Evolutionary conservation across 2,113 vertebrate genomes (phyloP).

Genomic region (Cyphomyrus discorhynchus): DNA sequence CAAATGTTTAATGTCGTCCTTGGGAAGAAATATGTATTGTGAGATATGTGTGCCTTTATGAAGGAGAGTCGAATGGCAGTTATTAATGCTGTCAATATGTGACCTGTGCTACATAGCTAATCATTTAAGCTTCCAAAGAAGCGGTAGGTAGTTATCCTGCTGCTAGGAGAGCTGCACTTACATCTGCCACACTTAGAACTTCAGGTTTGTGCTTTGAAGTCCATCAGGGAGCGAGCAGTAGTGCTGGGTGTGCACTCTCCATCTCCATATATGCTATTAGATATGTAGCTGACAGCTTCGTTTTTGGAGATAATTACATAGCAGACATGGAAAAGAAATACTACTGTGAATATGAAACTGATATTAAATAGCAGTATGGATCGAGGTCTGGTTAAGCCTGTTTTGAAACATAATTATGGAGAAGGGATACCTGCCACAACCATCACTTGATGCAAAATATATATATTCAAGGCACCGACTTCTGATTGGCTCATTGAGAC

Average conservation of each 20-base stretch:
- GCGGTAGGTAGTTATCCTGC: not conserved
- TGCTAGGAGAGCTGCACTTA: slow-evolving; percentile 1
- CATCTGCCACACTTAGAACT: not conserved
- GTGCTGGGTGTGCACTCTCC: not conserved
- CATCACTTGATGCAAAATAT: slow-evolving; percentile 1
- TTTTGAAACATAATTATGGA: slow-evolving; percentile 15
- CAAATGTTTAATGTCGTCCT: not conserved
- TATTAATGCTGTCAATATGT: not conserved
- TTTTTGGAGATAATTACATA: slow-evolving; percentile 13
- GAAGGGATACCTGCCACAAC: not conserved
- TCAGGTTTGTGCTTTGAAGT: slow-evolving; percentile 10
- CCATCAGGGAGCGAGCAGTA: not conserved
- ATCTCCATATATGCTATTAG: slow-evolving; percentile 19
- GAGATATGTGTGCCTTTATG: not conserved
- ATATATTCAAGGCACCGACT: not conserved
- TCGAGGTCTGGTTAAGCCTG: not conserved
- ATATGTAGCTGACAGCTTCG: slow-evolving; percentile 16
- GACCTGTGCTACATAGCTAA: not conserved
- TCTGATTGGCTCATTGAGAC: not conserved
- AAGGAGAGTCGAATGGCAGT: not conserved
- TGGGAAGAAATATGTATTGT: slow-evolving; percentile 1
- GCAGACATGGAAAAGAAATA: not conserved
- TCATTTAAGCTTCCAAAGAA: not conserved
- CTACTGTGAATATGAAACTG: slow-evolving; percentile 9
- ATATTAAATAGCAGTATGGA: slow-evolving; percentile 1